These are phyloP conservation scores for Physocephala rufipes DNA, from an alignment of 2,888 invertebrate species.

Conservation along the genomic window DNA sequence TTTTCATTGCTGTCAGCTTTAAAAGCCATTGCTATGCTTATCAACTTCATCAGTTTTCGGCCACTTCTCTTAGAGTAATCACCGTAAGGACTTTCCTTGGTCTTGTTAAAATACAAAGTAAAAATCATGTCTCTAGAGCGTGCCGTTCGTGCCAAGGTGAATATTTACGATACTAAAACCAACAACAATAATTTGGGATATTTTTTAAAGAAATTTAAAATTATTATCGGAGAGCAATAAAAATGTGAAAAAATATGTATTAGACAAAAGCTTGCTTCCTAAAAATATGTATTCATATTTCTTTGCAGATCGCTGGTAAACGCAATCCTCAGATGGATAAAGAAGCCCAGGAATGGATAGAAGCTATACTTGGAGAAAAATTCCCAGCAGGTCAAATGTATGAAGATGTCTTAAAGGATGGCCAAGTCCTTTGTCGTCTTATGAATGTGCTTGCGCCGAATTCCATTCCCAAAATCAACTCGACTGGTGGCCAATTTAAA, in stretches of 20 bases:
- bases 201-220: conserved; percentile 27
- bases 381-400: conserved; percentile 83
- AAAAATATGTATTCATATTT: conserved; percentile 12
- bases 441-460: conserved; percentile 95
- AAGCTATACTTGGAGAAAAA: conserved; percentile 84
- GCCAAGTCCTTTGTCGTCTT: conserved; percentile 89
- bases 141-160: conserved; percentile 89
- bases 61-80: conserved; percentile 38
- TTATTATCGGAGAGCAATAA: conserved; percentile 12
- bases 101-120: conserved; percentile 38
- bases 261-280: not conserved
- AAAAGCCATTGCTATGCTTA: conserved; percentile 29
- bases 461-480: conserved; percentile 89
- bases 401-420: conserved; percentile 92
- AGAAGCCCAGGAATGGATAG: conserved; percentile 94
- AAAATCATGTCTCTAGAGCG: conserved; percentile 88
- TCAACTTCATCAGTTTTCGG: conserved; percentile 40
- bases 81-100: conserved; percentile 31
- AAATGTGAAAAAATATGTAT: not conserved
- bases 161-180: conserved; percentile 47
- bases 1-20: conserved; percentile 33
- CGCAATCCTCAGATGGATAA: conserved; percentile 83
- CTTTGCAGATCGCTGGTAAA: conserved; percentile 80
- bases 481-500: conserved; percentile 96
- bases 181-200: conserved; percentile 31